Evolutionary conservation across 1,140 invertebrate species (phyloP).

Genomic region (Babylonia areolata): DNA sequence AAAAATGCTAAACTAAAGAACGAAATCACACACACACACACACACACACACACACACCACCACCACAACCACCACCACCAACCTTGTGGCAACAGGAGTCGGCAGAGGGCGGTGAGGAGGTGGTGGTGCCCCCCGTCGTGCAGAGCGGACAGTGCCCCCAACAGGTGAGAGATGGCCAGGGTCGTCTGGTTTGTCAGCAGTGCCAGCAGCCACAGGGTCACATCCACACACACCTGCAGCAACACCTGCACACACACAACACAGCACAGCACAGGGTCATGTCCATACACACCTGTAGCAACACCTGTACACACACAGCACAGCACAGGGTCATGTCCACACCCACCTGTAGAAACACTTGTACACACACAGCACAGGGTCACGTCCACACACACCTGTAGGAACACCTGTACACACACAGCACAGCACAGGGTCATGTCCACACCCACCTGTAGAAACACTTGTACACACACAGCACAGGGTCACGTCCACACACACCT

Average conservation of each 20-base stretch:
- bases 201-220: constrained; percentile 64
- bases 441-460: not conserved
- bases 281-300: too few relatives aligned
- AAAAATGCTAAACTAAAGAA: too few relatives aligned
- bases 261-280: too few relatives aligned
- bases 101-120: constrained; percentile 61
- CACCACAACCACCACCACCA: too few relatives aligned
- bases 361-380: constrained; percentile 17
- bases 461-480: constrained; percentile 7
- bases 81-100: constrained; percentile 67
- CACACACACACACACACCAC: too few relatives aligned
- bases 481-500: constrained; percentile 21
- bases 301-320: not conserved
- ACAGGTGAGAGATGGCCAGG: constrained; percentile 67
- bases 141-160: constrained; percentile 60
- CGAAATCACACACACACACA: too few relatives aligned
- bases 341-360: not conserved
- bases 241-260: constrained; percentile 51
- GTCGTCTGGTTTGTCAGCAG: constrained; percentile 69
- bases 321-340: not conserved
- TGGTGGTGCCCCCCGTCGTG: constrained; percentile 60
- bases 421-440: too few relatives aligned
- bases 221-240: constrained; percentile 62
- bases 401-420: not conserved
- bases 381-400: constrained; percentile 20